These are phyloP conservation scores for Scolanthus callimorphus DNA, from an alignment of 92 coral and sea anemone species.

Conservation along the genomic window DNA sequence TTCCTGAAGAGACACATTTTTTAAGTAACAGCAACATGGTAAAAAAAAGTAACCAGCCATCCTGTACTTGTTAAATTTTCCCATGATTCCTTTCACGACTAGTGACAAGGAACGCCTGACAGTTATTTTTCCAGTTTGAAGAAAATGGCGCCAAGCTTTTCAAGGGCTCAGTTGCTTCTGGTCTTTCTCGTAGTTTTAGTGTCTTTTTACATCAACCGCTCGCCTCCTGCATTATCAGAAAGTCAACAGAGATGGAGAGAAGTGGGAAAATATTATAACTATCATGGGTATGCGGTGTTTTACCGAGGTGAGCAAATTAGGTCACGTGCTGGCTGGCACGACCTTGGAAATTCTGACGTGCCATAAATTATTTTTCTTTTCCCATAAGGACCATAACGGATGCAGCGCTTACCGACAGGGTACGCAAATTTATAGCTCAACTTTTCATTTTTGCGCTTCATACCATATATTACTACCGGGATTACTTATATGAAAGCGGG, in stretches of 20 bases:
- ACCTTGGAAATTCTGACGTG: no score
- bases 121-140: background rate
- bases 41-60: no score
- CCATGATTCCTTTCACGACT: background rate
- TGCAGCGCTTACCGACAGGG: no score
- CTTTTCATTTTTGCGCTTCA: no score
- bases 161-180: slow-evolving; percentile 36
- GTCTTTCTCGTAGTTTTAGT: slow-evolving; percentile 58
- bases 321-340: no score
- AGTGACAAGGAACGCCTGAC: background rate
- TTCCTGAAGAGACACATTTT: no score
- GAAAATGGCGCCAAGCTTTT: background rate
- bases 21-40: no score
- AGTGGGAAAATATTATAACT: slow-evolving; percentile 77
- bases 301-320: slow-evolving; percentile 88
- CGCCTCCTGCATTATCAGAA: slow-evolving; percentile 76
- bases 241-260: slow-evolving; percentile 67
- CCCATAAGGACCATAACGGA: no score
- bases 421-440: no score
- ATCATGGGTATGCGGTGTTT: slow-evolving; percentile 78
- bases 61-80: background rate
- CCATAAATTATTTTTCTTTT: no score
- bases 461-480: no score
- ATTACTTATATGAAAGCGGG: no score
- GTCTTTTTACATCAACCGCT: slow-evolving; percentile 67